Percentiles rank a stretch among this genome's conserved stretches.
These are phyloP conservation scores for Eilema griseolum DNA, from an alignment of 2,888 invertebrate species.

Conservation along the genomic window DNA sequence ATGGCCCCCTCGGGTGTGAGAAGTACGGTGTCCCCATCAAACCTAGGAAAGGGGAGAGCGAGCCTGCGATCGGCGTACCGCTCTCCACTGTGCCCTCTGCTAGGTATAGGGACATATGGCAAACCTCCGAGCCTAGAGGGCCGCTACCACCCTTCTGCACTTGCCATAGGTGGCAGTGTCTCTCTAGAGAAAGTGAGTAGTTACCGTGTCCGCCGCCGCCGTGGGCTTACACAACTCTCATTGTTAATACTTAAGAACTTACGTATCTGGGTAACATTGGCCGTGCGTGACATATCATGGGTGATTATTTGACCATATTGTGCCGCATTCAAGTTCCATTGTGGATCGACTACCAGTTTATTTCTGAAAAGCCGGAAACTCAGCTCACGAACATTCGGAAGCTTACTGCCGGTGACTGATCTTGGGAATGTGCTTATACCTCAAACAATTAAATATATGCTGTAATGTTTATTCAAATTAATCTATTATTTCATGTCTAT, in stretches of 20 bases:
- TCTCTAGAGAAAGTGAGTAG: too few species aligned
- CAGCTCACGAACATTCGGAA: slow-evolving; percentile 91
- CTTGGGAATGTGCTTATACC: slow-evolving; percentile 89
- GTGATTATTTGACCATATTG: slow-evolving; percentile 94
- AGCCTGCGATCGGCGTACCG: too few species aligned
- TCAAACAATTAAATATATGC: slow-evolving; percentile 60
- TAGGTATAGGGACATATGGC: too few species aligned
- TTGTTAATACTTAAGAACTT: slow-evolving; percentile 69
- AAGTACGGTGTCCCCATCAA: too few species aligned
- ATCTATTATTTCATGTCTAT: background rate
- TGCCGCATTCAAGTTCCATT: slow-evolving; percentile 92
- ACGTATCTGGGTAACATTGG: slow-evolving; percentile 91
- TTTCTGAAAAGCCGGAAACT: slow-evolving; percentile 91
- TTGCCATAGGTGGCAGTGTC: too few species aligned
- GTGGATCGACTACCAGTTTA: slow-evolving; percentile 89
- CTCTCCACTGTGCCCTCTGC: too few species aligned
- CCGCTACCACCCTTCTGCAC: too few species aligned
- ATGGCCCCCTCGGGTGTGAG: too few species aligned
- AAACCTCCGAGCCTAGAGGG: too few species aligned
- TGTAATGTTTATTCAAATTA: background rate
- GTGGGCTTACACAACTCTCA: too few species aligned
- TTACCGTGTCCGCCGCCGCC: too few species aligned
- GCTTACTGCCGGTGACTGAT: slow-evolving; percentile 88
- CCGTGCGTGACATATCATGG: slow-evolving; percentile 92
- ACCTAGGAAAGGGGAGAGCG: too few species aligned